Conservation (phyloP, 2,113 vertebrate species). For the Tachycineta bicolor region DNA sequence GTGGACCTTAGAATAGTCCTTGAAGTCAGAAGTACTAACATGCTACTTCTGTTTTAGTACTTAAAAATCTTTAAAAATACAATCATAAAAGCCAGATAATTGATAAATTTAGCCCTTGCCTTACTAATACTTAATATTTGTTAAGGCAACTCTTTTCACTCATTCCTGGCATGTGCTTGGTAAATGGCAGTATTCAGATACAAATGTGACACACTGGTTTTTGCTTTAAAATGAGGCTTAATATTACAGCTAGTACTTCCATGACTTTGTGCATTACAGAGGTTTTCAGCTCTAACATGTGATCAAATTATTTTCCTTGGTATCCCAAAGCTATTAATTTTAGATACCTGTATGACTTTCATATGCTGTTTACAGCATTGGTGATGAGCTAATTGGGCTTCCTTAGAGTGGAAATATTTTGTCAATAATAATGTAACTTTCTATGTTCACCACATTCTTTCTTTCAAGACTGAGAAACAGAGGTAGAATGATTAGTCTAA, state of each 20-base stretch:
- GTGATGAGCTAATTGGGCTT: not conserved
- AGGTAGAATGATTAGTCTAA: not conserved
- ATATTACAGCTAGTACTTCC: not conserved
- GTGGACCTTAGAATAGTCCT: not conserved
- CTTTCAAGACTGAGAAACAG: not conserved
- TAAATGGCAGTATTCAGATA: not conserved
- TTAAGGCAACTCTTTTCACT: not conserved
- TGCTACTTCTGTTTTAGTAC: not conserved
- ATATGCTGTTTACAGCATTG: not conserved
- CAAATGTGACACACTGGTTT: not conserved
- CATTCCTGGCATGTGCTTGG: not conserved
- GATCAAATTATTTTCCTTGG: not conserved
- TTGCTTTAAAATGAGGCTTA: not conserved
- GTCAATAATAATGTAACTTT: not conserved
- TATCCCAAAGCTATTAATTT: not conserved
- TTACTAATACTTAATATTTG: not conserved
- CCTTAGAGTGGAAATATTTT: not conserved
- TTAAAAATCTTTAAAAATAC: not conserved
- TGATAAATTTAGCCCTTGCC: not conserved
- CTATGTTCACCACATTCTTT: not conserved
- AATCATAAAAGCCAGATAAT: not conserved
- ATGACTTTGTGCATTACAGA: not conserved
- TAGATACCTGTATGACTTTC: not conserved
- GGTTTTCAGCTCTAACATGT: not conserved
- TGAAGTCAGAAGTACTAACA: not conserved